Percentiles rank a stretch among this genome's conserved stretches.
Conservation (phyloP, 1,140 invertebrate species). For the Drosophila jambulina region DNA sequence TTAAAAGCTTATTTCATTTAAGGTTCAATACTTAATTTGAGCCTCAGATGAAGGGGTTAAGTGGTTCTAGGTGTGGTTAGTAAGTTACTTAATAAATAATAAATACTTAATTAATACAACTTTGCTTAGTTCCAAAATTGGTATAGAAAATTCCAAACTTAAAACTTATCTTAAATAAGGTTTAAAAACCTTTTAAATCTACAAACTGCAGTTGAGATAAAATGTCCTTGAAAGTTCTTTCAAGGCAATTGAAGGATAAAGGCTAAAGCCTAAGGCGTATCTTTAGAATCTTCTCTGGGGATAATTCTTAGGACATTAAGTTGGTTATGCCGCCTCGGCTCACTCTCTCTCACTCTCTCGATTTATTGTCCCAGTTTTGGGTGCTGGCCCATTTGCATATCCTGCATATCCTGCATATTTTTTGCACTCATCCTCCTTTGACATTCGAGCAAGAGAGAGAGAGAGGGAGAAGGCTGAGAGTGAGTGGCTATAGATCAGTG, state of each 20-base stretch:
- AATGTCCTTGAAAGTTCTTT: background rate
- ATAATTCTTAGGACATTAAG: background rate
- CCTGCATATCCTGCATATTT: conserved; percentile 28
- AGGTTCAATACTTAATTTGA: background rate
- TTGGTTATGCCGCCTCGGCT: background rate
- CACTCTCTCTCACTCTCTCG: background rate
- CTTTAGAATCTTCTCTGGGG: background rate
- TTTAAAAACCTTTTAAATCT: no score
- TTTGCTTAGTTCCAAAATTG: no score
- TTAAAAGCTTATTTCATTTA: conserved; percentile 13
- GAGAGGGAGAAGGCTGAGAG: background rate
- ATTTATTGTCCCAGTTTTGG: conserved; percentile 31
- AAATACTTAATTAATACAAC: no score
- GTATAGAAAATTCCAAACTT: no score
- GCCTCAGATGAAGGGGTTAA: no score
- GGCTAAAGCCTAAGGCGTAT: background rate
- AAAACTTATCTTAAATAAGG: no score
- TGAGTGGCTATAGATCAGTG: conserved; percentile 72
- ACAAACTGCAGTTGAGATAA: no score
- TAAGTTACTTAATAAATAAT: background rate
- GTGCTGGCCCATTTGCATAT: conserved; percentile 28
- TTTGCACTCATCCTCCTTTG: conserved; percentile 13
- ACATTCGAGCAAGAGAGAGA: background rate
- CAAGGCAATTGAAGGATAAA: background rate
- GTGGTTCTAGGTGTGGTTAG: no score